phyloP scores from a whole-genome alignment of 2,113 vertebrate species.

The Cavia porcellus region DNA sequence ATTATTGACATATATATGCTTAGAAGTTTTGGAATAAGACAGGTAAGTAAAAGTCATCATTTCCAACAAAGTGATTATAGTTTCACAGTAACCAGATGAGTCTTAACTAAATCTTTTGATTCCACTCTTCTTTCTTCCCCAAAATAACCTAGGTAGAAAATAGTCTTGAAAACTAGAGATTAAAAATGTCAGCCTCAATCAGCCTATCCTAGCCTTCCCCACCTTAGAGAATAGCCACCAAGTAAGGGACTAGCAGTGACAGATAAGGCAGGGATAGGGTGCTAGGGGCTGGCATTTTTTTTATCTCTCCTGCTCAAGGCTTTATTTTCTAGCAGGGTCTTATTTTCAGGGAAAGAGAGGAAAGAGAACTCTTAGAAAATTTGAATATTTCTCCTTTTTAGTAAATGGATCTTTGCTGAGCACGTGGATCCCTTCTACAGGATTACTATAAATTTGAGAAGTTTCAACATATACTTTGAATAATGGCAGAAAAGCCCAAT shows the following conservation, averaged over 20 bases:
- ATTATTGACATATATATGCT: neutral
- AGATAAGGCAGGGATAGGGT: neutral
- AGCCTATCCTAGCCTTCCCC: neutral
- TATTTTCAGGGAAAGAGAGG: neutral
- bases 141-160: neutral
- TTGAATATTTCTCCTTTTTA: conserved; percentile 26
- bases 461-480: neutral
- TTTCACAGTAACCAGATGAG: neutral
- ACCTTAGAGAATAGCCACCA: neutral
- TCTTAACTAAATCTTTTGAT: neutral
- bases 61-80: neutral
- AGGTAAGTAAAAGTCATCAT: conserved; percentile 5
- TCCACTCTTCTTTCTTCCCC: neutral
- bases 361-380: conserved; percentile 24
- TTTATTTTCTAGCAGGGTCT: neutral
- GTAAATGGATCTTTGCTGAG: neutral
- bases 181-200: neutral
- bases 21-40: conserved; percentile 18
- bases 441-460: neutral
- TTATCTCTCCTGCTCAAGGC: neutral
- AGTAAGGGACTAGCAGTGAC: neutral
- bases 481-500: neutral
- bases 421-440: neutral
- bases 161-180: neutral
- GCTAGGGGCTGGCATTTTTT: neutral